phyloP scores from a whole-genome alignment of 2,797 vertebrate genomes.

The Spinus olivaceus region DNA sequence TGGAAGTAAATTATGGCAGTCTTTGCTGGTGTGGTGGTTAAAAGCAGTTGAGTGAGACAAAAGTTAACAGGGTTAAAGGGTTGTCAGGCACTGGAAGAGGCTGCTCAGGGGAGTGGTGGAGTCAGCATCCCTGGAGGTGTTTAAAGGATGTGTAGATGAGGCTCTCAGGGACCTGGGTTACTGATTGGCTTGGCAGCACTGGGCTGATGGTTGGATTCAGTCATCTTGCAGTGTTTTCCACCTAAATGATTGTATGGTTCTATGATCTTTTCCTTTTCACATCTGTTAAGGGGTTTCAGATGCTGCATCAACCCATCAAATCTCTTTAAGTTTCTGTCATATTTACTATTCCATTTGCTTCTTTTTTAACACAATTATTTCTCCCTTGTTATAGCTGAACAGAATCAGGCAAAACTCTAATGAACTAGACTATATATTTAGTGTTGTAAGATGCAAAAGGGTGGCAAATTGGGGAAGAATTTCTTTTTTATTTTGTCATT shows the following conservation, averaged over 20 bases:
- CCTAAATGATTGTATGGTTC: neutral
- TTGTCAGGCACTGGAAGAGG: neutral
- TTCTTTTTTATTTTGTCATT: neutral
- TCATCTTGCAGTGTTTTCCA: neutral
- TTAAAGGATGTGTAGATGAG: neutral
- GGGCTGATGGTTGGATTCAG: neutral
- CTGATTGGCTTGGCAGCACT: neutral
- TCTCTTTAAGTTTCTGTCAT: neutral
- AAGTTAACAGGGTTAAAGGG: neutral
- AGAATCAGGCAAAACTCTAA: neutral
- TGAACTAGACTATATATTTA: neutral
- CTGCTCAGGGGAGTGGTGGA: neutral
- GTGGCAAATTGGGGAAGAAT: neutral
- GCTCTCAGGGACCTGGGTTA: neutral
- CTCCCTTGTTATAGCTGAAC: neutral
- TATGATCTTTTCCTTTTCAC: neutral
- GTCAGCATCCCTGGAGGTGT: neutral
- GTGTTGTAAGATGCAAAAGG: neutral
- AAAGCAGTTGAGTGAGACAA: neutral
- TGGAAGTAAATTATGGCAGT: neutral
- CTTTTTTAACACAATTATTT: neutral
- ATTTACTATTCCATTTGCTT: neutral
- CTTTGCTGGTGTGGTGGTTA: neutral
- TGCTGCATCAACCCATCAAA: neutral
- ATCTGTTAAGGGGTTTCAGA: neutral